These are phyloP conservation scores for Parauchenoglanis ngamensis DNA, from an alignment of 2,797 vertebrate genomes.

Conservation along the genomic window DNA sequence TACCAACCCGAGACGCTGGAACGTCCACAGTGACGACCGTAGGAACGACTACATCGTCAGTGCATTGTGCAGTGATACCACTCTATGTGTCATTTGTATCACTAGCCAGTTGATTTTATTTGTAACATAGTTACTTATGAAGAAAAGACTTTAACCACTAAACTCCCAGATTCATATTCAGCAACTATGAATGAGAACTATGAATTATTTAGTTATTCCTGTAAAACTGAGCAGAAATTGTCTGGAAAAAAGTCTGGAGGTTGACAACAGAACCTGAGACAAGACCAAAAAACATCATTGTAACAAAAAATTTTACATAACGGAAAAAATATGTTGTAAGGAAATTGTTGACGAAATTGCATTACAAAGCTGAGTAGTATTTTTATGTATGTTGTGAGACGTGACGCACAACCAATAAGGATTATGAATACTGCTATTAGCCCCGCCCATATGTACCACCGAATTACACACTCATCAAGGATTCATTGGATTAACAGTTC, in stretches of 20 bases:
- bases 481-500: background rate
- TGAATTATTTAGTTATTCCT: background rate
- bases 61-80: background rate
- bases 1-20: background rate
- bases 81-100: background rate
- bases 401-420: background rate
- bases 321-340: background rate
- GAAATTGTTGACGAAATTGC: background rate
- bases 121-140: background rate
- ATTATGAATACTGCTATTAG: background rate
- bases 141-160: background rate
- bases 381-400: background rate
- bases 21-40: constrained; percentile 3
- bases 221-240: background rate
- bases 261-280: background rate
- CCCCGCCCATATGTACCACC: background rate
- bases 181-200: background rate
- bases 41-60: background rate
- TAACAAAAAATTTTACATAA: background rate
- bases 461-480: background rate
- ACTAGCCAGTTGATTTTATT: background rate
- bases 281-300: background rate
- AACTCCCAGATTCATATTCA: background rate
- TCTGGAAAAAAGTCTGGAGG: background rate
- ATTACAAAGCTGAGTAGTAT: background rate